phyloP scores from a whole-genome alignment of 1,140 invertebrate genomes.

The Telenomus remus region DNA sequence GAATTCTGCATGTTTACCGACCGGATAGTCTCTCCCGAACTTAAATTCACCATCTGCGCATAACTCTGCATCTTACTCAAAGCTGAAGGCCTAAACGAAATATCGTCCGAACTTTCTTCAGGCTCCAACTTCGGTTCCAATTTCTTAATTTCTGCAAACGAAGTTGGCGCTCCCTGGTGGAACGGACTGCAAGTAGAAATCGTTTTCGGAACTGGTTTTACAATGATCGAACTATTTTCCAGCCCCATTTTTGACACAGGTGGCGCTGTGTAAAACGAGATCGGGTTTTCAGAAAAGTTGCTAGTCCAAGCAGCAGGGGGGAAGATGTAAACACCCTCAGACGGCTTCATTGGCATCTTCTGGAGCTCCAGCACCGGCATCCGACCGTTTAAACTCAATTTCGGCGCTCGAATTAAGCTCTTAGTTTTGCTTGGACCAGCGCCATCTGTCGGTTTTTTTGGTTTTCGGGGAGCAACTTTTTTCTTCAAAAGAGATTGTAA shows the following conservation, averaged over 20 bases:
- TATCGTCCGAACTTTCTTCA: conserved; percentile 16
- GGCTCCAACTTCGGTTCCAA: conserved; percentile 23
- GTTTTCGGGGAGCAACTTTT: background rate
- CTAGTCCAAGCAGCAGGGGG: background rate
- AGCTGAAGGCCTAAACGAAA: background rate
- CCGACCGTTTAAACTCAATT: conserved; percentile 40
- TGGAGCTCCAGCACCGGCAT: conserved; percentile 35
- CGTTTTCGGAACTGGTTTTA: conserved; percentile 30
- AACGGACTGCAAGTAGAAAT: background rate
- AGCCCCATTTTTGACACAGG: background rate
- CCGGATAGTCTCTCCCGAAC: background rate
- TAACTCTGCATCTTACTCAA: conserved; percentile 14
- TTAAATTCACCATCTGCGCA: conserved; percentile 16
- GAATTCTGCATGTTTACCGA: conserved; percentile 43
- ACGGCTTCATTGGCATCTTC: conserved; percentile 2
- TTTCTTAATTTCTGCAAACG: conserved; percentile 29
- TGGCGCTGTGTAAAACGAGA: conserved; percentile 8
- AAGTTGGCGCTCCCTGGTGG: conserved; percentile 13
- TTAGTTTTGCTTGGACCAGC: background rate
- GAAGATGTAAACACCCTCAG: conserved; percentile 22
- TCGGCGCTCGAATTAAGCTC: conserved; percentile 61
- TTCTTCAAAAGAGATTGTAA: background rate
- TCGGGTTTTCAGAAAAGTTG: background rate
- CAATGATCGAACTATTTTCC: conserved; percentile 20
- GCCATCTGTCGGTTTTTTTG: background rate